Conservation (phyloP, 1,140 invertebrate species). For the Vanessa tameamea region DNA sequence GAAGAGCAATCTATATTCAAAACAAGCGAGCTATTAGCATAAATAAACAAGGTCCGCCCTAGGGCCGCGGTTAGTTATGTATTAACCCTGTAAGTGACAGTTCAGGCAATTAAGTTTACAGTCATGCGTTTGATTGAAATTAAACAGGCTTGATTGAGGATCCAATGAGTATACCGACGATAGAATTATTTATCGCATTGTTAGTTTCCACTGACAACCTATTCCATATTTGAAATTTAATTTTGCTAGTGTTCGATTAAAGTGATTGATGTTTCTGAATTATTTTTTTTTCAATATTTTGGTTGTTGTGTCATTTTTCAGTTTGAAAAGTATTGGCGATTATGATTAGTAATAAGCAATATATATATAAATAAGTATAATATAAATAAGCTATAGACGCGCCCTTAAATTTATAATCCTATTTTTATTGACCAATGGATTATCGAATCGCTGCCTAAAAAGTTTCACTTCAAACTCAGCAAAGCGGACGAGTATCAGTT, state of each 20-base stretch:
- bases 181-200: slow-evolving; percentile 32
- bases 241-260: background rate
- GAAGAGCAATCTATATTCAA: slow-evolving; percentile 49
- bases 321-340: too few relatives aligned
- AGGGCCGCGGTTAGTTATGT: slow-evolving; percentile 13
- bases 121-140: slow-evolving; percentile 57
- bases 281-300: background rate
- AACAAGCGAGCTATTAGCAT: slow-evolving; percentile 46
- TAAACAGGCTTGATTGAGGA: slow-evolving; percentile 54
- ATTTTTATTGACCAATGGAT: too few relatives aligned
- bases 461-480: too few relatives aligned
- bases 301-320: too few relatives aligned
- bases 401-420: too few relatives aligned
- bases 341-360: too few relatives aligned
- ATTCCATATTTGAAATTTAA: slow-evolving; percentile 2
- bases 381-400: too few relatives aligned
- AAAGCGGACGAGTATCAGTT: too few relatives aligned
- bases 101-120: slow-evolving; percentile 48
- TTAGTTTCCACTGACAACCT: slow-evolving; percentile 4
- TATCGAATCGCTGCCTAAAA: too few relatives aligned
- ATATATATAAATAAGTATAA: too few relatives aligned
- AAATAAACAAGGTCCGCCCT: slow-evolving; percentile 30
- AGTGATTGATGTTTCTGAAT: background rate
- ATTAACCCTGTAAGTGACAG: slow-evolving; percentile 40
- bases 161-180: slow-evolving; percentile 40